phyloP scores from a whole-genome alignment of 2,797 vertebrate genomes.

The Siniperca obscura region DNA sequence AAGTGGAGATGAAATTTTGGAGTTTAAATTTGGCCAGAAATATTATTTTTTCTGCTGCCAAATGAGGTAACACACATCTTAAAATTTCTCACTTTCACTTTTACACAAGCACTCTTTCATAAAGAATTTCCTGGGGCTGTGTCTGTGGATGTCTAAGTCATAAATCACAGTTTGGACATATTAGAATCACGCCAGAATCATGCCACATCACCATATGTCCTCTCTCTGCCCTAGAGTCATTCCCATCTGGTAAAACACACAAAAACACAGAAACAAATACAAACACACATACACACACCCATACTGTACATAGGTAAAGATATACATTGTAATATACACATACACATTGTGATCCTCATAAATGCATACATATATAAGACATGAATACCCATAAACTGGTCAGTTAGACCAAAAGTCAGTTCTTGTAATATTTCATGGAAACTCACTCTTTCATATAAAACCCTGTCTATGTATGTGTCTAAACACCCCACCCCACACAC shows the following conservation, averaged over 20 bases:
- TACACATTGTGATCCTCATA: not conserved
- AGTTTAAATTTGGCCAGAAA: not conserved
- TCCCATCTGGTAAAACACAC: conserved; percentile 71
- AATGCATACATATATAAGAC: not conserved
- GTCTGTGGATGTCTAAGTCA: conserved; percentile 58
- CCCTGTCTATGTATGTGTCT: not conserved
- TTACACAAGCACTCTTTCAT: not conserved
- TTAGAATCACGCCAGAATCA: conserved; percentile 71
- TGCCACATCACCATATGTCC: conserved; percentile 77
- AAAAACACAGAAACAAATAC: conserved; percentile 39
- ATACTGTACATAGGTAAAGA: not conserved
- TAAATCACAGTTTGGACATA: conserved; percentile 79
- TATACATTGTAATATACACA: not conserved
- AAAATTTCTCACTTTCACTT: conserved; percentile 5
- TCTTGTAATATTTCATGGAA: not conserved
- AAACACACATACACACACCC: conserved; percentile 24
- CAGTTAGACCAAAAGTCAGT: not conserved
- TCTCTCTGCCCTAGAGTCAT: conserved; percentile 61
- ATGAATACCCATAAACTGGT: not conserved
- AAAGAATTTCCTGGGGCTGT: conserved; percentile 32
- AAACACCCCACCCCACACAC: too few relatives aligned
- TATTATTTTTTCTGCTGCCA: not conserved
- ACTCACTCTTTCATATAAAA: not conserved
- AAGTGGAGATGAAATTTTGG: not conserved
- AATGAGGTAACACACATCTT: conserved; percentile 2